Evolutionary conservation across 2,888 invertebrate species (phyloP).

Genomic region (Thecophora atra): DNA sequence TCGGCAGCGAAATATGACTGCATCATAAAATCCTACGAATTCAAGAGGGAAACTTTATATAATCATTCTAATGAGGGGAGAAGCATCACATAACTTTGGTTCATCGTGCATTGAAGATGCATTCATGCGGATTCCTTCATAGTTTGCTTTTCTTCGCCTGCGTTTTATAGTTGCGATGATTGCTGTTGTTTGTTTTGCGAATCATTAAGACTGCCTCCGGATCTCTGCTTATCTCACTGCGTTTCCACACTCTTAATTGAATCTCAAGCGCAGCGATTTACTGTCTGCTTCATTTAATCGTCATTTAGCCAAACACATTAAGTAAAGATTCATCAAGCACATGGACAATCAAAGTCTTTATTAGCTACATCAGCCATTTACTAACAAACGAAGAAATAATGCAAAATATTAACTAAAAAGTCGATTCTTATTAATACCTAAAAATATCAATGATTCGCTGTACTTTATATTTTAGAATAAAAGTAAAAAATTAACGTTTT

Average conservation of each 20-base stretch:
- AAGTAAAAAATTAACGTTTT: too few species aligned
- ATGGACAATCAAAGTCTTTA: background rate
- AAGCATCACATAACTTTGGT: background rate
- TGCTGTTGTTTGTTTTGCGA: slow-evolving; percentile 3
- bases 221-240: slow-evolving; percentile 26
- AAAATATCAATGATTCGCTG: too few species aligned
- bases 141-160: background rate
- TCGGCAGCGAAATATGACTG: too few species aligned
- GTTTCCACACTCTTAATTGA: slow-evolving; percentile 24
- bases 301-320: too few species aligned
- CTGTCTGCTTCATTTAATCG: too few species aligned
- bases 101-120: slow-evolving; percentile 1
- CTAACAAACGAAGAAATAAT: too few species aligned
- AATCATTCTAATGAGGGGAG: background rate
- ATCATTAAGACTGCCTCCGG: slow-evolving; percentile 17
- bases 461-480: too few species aligned
- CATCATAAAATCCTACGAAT: too few species aligned
- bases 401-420: too few species aligned
- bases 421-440: too few species aligned
- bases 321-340: too few species aligned
- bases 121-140: background rate
- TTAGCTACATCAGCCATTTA: background rate
- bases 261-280: slow-evolving; percentile 19
- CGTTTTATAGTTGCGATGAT: slow-evolving; percentile 1
- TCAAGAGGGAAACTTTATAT: too few species aligned